These are phyloP conservation scores for Poeciliopsis paucimaculata DNA, from an alignment of 2,797 vertebrate species.

Conservation along the genomic window DNA sequence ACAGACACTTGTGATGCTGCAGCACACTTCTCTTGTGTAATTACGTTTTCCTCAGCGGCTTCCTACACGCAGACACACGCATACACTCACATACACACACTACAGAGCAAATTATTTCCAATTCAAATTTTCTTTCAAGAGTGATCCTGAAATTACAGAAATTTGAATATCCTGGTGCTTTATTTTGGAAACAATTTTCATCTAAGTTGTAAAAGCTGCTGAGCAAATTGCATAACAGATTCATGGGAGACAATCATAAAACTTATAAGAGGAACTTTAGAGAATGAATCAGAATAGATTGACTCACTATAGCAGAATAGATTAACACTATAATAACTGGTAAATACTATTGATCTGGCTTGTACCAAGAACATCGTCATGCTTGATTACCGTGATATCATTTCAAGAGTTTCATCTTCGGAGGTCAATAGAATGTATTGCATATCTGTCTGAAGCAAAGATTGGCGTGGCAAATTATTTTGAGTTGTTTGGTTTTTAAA, in stretches of 20 bases:
- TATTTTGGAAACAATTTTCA: slow-evolving; percentile 62
- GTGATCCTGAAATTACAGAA: slow-evolving; percentile 76
- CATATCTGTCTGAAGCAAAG: not conserved
- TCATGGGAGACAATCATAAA: slow-evolving; percentile 41
- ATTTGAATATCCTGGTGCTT: slow-evolving; percentile 60
- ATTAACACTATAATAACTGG: not conserved
- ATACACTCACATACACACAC: slow-evolving; percentile 77
- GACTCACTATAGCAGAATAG: not conserved
- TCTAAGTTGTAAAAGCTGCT: slow-evolving; percentile 39
- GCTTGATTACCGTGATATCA: not conserved
- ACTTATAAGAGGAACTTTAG: slow-evolving; percentile 49
- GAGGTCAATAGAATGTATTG: not conserved
- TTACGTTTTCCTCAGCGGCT: slow-evolving; percentile 74
- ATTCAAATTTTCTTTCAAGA: slow-evolving; percentile 72
- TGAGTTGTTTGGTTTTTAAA: not conserved
- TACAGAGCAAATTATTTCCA: slow-evolving; percentile 73
- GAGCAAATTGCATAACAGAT: slow-evolving; percentile 24
- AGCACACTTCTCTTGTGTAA: slow-evolving; percentile 73
- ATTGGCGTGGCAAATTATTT: not conserved
- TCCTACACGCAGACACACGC: slow-evolving; percentile 68
- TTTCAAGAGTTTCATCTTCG: not conserved
- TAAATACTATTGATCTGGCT: not conserved
- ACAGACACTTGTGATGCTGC: slow-evolving; percentile 70
- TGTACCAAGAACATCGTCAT: not conserved
- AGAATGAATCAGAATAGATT: not conserved